Percentiles rank a stretch among this genome's conserved stretches.
phyloP scores from a whole-genome alignment of 2,888 invertebrate species.

The Cataglyphis albicans region DNA sequence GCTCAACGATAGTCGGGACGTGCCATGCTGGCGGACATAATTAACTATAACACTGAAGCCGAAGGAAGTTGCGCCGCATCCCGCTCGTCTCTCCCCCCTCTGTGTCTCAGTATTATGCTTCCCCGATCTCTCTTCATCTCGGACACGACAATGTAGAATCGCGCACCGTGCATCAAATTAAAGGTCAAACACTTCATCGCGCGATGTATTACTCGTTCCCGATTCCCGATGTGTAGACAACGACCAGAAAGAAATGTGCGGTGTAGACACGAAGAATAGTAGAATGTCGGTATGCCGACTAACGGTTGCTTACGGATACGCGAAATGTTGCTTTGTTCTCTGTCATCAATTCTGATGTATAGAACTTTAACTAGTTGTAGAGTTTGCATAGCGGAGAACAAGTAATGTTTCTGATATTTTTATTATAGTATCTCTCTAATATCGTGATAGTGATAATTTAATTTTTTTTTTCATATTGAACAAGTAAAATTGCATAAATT shows the following conservation, averaged over 20 bases:
- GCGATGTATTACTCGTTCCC: constrained; percentile 54
- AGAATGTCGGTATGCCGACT: constrained; percentile 33
- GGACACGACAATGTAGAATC: constrained; percentile 48
- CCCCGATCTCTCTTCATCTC: constrained; percentile 24
- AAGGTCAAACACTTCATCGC: constrained; percentile 58
- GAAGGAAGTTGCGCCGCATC: constrained; percentile 53
- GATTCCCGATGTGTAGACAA: constrained; percentile 59
- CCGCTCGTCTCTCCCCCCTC: constrained; percentile 7
- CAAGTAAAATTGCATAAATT: not conserved
- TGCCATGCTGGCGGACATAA: constrained; percentile 64
- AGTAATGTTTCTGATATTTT: not conserved
- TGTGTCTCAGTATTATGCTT: constrained; percentile 45
- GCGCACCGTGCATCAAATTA: constrained; percentile 55
- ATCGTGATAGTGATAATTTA: not conserved
- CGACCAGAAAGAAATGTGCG: constrained; percentile 45
- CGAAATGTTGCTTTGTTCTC: constrained; percentile 49
- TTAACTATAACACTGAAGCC: constrained; percentile 72
- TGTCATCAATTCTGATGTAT: constrained; percentile 31
- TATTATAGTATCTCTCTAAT: not conserved
- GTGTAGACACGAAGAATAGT: constrained; percentile 21
- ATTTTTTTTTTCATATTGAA: not conserved
- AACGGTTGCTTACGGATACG: constrained; percentile 42
- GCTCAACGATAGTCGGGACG: constrained; percentile 59
- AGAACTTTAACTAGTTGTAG: not conserved
- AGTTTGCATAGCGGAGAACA: constrained; percentile 12